Percentiles rank a stretch among this genome's conserved stretches.
These are phyloP conservation scores for Halcyon leucocephala DNA, from an alignment of 2,797 vertebrate genomes.

Conservation along the genomic window DNA sequence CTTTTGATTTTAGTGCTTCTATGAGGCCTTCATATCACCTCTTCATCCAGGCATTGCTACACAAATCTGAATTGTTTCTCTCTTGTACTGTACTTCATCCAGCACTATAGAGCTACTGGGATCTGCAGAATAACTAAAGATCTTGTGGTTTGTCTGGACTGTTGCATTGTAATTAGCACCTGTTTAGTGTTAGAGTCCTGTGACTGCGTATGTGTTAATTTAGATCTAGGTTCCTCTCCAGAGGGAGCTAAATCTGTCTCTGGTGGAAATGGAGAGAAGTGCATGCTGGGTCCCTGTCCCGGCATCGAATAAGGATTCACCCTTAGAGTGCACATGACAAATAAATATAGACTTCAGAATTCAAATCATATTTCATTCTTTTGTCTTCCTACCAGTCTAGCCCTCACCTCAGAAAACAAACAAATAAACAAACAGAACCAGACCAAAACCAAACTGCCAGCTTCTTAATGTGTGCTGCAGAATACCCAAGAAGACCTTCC, in stretches of 20 bases:
- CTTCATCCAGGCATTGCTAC: not conserved
- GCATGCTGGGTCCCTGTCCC: not conserved
- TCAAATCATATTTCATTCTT: not conserved
- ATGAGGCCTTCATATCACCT: not conserved
- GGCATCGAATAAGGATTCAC: not conserved
- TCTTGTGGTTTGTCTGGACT: not conserved
- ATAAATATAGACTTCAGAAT: not conserved
- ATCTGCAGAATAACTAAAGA: not conserved
- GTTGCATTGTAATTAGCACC: not conserved
- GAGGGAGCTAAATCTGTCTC: not conserved
- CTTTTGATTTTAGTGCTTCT: not conserved
- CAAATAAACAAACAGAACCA: not conserved
- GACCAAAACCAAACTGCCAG: not conserved
- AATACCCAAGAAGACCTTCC: not conserved
- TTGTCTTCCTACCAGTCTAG: not conserved
- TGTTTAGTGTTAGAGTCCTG: not conserved
- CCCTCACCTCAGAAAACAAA: not conserved
- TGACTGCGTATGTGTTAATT: not conserved
- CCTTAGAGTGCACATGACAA: not conserved
- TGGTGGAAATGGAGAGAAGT: not conserved
- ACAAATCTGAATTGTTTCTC: not conserved
- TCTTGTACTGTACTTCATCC: not conserved
- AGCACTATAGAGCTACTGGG: not conserved
- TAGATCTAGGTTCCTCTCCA: not conserved
- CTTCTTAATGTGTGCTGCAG: not conserved